These are phyloP conservation scores for Silurus glanis DNA, from an alignment of 2,113 vertebrate species.

Conservation along the genomic window DNA sequence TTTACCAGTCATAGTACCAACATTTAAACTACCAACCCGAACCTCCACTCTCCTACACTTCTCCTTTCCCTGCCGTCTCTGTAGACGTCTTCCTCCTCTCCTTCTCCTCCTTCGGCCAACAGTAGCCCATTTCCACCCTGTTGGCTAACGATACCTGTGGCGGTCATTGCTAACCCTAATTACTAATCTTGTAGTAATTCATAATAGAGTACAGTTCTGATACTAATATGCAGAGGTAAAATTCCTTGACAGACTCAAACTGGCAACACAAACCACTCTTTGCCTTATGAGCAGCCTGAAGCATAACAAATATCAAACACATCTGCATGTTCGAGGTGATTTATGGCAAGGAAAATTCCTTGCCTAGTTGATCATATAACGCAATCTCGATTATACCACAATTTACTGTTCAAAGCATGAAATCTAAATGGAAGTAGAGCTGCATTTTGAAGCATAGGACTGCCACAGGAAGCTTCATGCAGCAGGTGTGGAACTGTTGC, in stretches of 20 bases:
- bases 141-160: too few species aligned
- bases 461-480: slow-evolving; percentile 5
- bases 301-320: not conserved
- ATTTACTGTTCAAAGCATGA: slow-evolving; percentile 58
- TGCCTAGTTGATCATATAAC: slow-evolving; percentile 64
- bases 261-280: not conserved
- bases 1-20: too few species aligned
- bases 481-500: slow-evolving; percentile 57
- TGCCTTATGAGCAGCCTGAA: not conserved
- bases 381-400: slow-evolving; percentile 54
- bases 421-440: slow-evolving; percentile 49
- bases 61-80: too few species aligned
- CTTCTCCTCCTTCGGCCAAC: too few species aligned
- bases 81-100: too few species aligned
- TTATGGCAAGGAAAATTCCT: slow-evolving; percentile 52
- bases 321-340: not conserved
- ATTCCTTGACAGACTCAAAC: not conserved
- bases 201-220: not conserved
- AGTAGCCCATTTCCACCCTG: too few species aligned
- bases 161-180: too few species aligned
- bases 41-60: too few species aligned
- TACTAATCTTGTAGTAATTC: not conserved
- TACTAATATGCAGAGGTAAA: not conserved
- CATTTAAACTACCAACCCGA: too few species aligned
- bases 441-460: slow-evolving; percentile 52